A percentile compares a stretch with the other conserved stretches of the same genome.
These are phyloP conservation scores for Cinclus cinclus DNA, from an alignment of 2,113 vertebrate species.

Conservation along the genomic window DNA sequence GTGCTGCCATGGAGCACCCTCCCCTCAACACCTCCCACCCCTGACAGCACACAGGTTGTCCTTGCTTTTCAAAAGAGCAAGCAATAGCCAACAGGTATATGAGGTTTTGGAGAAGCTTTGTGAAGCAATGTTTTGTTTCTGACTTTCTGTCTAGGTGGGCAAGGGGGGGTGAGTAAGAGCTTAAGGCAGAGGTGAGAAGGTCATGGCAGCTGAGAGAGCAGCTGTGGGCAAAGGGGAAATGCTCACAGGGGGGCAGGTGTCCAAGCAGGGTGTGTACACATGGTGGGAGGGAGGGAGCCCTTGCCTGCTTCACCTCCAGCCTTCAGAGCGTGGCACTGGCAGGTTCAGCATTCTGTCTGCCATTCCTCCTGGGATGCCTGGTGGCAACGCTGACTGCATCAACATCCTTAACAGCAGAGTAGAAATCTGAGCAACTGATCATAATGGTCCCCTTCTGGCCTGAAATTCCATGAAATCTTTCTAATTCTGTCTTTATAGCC, in stretches of 20 bases:
- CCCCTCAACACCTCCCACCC: not conserved
- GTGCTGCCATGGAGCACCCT: not conserved
- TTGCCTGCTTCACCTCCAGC: not conserved
- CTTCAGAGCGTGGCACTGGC: fast-evolving
- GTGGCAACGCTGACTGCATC: not conserved
- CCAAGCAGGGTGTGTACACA: fast-evolving
- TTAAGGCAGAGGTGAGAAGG: not conserved
- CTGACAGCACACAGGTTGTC: not conserved
- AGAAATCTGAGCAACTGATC: not conserved
- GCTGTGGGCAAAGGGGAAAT: fast-evolving
- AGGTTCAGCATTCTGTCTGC: not conserved
- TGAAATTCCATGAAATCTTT: not conserved
- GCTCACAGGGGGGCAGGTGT: no score
- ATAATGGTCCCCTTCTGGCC: not conserved
- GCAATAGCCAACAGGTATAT: not conserved
- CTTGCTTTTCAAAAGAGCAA: not conserved
- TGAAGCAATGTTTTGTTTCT: not conserved
- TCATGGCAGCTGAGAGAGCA: not conserved
- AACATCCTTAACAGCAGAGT: not conserved
- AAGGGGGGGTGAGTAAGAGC: not conserved
- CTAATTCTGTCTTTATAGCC: not conserved
- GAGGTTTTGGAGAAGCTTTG: not conserved
- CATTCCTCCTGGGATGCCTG: not conserved
- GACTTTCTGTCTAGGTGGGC: not conserved
- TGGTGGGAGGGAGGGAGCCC: not conserved